Evolutionary conservation across 1,140 invertebrate genomes (phyloP), one percentile per base, ranked within the genome.

Genomic region (Sycobia sp.): DNA sequence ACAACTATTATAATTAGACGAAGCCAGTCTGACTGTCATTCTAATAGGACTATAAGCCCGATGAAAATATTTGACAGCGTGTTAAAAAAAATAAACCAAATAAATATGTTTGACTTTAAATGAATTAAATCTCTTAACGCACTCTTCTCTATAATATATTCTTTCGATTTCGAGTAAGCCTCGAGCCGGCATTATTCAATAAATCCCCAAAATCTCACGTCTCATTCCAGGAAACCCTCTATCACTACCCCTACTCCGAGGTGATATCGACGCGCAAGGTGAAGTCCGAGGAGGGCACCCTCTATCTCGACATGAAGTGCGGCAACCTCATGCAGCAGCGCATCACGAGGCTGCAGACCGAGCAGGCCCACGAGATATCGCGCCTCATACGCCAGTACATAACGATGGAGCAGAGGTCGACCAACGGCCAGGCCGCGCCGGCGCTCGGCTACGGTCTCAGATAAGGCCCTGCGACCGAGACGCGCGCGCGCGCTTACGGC

Each of bases 291-390:
- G 93, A 95, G 77, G 94, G 94, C 27, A 90, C 92, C 1, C 86
- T 97, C 47, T 98, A 94, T 79, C 83, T 99, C 76, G 96, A 98
- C 81, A 93, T 98, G 90, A 98, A 98, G 82, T 93, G 94, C 75
- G 96, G 96, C 18, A 97, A 97, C 76, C 82, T 99, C 68, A 92
- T 98, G 88, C 92, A 96, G 73, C 95, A 97, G 82, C 87, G 95
- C 64, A 96, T 98, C 63, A 96, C 95, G 22, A 86, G 95, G 69
- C 88, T 99, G 61, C 95, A 99, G 77, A 98, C 96, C 2, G 95
- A 98, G 77, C 95, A 98, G 82, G 96, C 96, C 9, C 93, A 95
- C 75, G 93, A 95, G 77, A 96, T 99, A 67, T 95, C 95, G 11
- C 88, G 95, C 65, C 86, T 99, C 57, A 96, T 99, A 71, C 87